Conservation (phyloP, 2,888 invertebrate genomes). For the Melinopterus prodromus region DNA sequence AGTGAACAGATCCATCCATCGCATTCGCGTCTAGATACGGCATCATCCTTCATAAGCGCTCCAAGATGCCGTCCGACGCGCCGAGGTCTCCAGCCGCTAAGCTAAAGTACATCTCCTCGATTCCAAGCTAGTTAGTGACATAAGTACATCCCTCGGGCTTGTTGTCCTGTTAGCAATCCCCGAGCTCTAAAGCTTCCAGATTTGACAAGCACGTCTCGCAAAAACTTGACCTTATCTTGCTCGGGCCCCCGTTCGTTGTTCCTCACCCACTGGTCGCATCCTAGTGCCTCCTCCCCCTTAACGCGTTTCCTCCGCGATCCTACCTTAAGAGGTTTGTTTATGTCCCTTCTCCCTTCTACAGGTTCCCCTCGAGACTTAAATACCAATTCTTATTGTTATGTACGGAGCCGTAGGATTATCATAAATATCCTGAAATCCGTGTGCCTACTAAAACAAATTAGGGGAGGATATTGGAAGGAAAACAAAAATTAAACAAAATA, state of each 20-base stretch:
- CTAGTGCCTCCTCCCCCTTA: neutral
- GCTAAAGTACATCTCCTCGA: conserved; percentile 30
- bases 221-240: conserved; percentile 24
- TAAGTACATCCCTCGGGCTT: conserved; percentile 39
- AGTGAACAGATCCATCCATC: conserved; percentile 24
- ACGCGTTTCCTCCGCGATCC: neutral
- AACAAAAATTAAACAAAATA: neutral
- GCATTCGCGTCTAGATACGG: conserved; percentile 15
- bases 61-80: conserved; percentile 8
- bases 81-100: conserved; percentile 13
- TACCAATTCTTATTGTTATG: neutral
- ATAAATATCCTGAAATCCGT: neutral
- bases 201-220: conserved; percentile 29
- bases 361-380: neutral
- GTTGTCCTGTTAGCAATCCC: conserved; percentile 41
- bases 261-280: neutral
- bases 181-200: conserved; percentile 32
- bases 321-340: conserved; percentile 4
- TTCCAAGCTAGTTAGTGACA: conserved; percentile 27
- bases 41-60: conserved; percentile 26
- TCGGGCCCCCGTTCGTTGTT: neutral
- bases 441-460: neutral
- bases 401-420: neutral
- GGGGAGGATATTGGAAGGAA: neutral
- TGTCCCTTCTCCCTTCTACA: neutral